Base-by-base conservation (phyloP, 2,113 vertebrate species). In the Maccullochella peelii region DNA sequence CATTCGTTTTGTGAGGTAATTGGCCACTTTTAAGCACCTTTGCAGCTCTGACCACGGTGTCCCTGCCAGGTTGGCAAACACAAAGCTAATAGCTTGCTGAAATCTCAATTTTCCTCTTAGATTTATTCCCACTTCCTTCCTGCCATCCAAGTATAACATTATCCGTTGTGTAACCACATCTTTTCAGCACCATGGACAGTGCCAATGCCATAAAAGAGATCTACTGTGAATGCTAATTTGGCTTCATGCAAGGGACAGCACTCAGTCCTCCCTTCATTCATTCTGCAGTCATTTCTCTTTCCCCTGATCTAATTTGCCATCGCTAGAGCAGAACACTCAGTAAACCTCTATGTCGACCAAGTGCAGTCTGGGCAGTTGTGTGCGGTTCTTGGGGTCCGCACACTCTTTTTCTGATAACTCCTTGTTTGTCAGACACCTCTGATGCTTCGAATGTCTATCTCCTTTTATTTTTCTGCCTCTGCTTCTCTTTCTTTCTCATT, bases 181-280 rank as follows among this genome's bases (percentile, higher is more conserved):
- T 87, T 88, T 92, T 91, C 90, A 92, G 92, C 87, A 87, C 91
- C 82, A 73, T 1, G 74, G 93, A 88, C 91, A 90, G 89, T 55
- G 79, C 85, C 90, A 84, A 25, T 36, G 83, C 88, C 80, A 92
- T 90, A 91, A 90, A 91, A 80, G 69, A 85, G 86, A 86, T 86
- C 75, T 83, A 83, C 58, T 77, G 73, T 63, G 87, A 82, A 86
- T 92, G 86, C 72, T 92, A 89, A 93, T 93, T 88, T 82, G 80
- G 76, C 80, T 83, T 74, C 73, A 81, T 77, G 82, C 65, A 47
- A 74, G 77, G 73, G 86, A 90, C 88, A 86, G 87, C 84, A 80
- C 78, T 88, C 86, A 74, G 83, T 80, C 75, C 58, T 50, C n/a
- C 54, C 49, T 73, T 71, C 85, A 69, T 77, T 77, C 82, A 85